Base-by-base conservation (phyloP, 2,888 invertebrate species). In the Ectemnius continuus region DNA sequence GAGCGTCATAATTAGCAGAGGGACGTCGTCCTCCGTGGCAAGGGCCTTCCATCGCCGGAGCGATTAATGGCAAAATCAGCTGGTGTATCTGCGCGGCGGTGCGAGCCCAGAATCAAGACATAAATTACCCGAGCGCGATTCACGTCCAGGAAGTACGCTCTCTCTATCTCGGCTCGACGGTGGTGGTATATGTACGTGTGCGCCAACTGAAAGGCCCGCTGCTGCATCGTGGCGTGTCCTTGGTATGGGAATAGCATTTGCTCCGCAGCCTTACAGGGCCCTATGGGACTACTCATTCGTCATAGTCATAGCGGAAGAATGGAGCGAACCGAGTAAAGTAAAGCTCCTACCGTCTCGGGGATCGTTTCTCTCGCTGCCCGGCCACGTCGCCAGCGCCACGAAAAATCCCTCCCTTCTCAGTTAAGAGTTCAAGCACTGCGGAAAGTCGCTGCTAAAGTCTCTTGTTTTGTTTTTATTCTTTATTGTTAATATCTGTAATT, bases 241-340 rank as follows among this genome's bases (percentile, higher is more conserved):
- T 78, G 75, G 70, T 64, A 73, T 72, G 75, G 60, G 75, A 78
- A 78, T 68, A 70, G 70, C 61, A 61, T 56, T 64, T 28, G 62
- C 60, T 68, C 58, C 23, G 69, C 71, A 67, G 64, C 59, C 58
- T 66, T 57, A 62, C 68, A 18, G 65, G 61, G 68, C 46, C 61
- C 65, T 57, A 62, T 66, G 67, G 45, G 70, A 68, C 75, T 57
- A 73, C 57, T 75, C 79, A 78, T 79, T 79, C 73, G 78, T 79
- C 79, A 78, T 47, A 73, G 78, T 78, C 75, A 47, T 67, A 13
- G 60, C 58, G 63, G 75, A 75, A 78, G 75, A 79, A 79, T 75
- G 70, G 58, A 68, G 67, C 47, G 68, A 72, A 70, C 66, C 70
- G 75, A 63, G 59, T 56, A 65, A 67, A 77, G 67, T 61, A 70